Evolutionary conservation across 2,888 invertebrate species (phyloP), one percentile per base, ranked within the genome.

Genomic region (Agrochola lychnidis): DNA sequence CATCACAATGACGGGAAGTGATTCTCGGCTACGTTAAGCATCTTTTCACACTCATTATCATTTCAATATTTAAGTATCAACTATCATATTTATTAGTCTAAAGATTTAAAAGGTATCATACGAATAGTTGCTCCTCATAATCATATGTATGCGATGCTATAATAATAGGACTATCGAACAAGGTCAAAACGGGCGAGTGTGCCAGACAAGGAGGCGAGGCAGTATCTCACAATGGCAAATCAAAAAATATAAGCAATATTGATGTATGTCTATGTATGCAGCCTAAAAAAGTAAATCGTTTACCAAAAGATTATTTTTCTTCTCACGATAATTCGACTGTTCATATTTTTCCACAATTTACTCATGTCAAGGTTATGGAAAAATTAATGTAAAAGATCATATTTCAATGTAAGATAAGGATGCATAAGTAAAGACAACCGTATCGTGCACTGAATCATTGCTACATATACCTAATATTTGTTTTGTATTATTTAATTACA

Each of bases 401-500:
- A 68, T 69, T 61, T 73, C 40, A 62, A 48, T 57, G 16, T 36
- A 56, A 42, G 71, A 80, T 59, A 80, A 45, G 57, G 6, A 48
- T 53, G 30, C 22, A 14, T 57, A 67, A 61, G 48, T 51, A 76
- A 83, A 76, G 63, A 81, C 62, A 78, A 61, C 48, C 51, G 62
- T 53, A 42, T 62, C 19, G 57, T 30, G 42, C 14, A 62, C 40
- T 61, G 51, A 59, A 73, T 36, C 71, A 51, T 73, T 61, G 10
- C 12, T 61, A 66, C n/a, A 48, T 61, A 16, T 48, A n/a, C n/a
- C n/a, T n/a, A 30, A 42, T 36, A 59, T 77, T 62, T 73, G 64
- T 64, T 68, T 9, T 53, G 70, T 70, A 36, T 73, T 76, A 77
- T 66, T 77, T 69, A 62, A 59, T 77, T 70, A 73, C 42, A 72